Conservation (phyloP, 2,888 invertebrate species). For the Drosophila ochracea region DNA sequence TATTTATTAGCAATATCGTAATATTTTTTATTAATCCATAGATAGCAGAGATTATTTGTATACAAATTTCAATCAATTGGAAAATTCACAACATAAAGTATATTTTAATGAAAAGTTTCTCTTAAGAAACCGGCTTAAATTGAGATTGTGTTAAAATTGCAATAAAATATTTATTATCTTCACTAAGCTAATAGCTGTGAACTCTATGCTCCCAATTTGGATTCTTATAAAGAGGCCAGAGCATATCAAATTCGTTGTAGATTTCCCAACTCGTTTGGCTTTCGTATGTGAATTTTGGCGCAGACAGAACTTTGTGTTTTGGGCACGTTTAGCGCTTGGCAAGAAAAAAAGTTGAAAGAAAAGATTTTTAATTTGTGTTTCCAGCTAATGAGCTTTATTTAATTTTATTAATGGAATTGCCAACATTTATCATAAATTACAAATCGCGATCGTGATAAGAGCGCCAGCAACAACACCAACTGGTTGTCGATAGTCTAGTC, state of each 20-base stretch:
- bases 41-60: no score
- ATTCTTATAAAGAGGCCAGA: not conserved
- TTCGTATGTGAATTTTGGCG: slow-evolving; percentile 24
- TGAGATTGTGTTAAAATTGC: not conserved
- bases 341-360: slow-evolving; percentile 26
- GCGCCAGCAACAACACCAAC: slow-evolving; percentile 31
- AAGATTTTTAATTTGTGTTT: slow-evolving; percentile 56
- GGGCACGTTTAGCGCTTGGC: slow-evolving; percentile 47
- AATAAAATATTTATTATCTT: not conserved
- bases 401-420: slow-evolving; percentile 82
- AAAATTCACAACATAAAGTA: not conserved
- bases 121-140: not conserved
- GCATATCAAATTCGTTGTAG: slow-evolving; percentile 5
- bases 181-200: not conserved
- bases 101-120: not conserved
- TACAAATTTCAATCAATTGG: no score
- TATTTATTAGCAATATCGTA: no score
- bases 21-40: no score
- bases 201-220: no score
- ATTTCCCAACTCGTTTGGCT: not conserved
- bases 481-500: slow-evolving; percentile 3
- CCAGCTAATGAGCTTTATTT: slow-evolving; percentile 77
- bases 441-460: slow-evolving; percentile 79
- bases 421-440: slow-evolving; percentile 81
- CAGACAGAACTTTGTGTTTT: slow-evolving; percentile 26